Conservation (phyloP, 2,797 vertebrate species). For the Poeciliopsis turneri region DNA sequence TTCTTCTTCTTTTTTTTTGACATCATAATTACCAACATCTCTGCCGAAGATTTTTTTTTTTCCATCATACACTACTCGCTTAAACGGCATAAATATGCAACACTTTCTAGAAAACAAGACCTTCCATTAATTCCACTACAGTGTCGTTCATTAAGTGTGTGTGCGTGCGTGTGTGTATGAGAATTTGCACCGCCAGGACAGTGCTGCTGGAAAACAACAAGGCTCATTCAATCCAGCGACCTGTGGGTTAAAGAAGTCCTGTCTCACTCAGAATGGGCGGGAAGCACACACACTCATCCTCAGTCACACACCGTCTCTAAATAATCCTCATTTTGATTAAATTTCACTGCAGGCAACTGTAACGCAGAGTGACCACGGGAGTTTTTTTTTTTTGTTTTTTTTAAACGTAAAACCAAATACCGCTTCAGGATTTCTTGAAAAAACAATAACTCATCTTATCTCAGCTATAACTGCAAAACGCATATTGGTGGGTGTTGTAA, state of each 20-base stretch:
- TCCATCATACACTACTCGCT: too few species aligned
- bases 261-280: conserved; percentile 33
- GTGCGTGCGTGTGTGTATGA: neutral
- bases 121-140: neutral
- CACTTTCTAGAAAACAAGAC: neutral
- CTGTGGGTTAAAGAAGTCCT: conserved; percentile 42
- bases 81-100: neutral
- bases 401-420: neutral
- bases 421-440: neutral
- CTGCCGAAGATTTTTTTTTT: neutral
- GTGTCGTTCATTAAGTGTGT: neutral
- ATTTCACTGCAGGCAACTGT: conserved; percentile 4
- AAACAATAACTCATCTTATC: neutral
- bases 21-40: neutral
- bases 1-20: neutral
- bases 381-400: neutral
- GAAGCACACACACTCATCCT: conserved; percentile 20
- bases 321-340: conserved; percentile 22
- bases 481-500: neutral
- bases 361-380: neutral
- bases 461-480: neutral
- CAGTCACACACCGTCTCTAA: conserved; percentile 25
- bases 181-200: conserved; percentile 49
- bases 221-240: conserved; percentile 53
- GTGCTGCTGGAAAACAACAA: conserved; percentile 54